Base-by-base conservation (phyloP, 2,797 vertebrate species). In the Clarias fuscus region DNA sequence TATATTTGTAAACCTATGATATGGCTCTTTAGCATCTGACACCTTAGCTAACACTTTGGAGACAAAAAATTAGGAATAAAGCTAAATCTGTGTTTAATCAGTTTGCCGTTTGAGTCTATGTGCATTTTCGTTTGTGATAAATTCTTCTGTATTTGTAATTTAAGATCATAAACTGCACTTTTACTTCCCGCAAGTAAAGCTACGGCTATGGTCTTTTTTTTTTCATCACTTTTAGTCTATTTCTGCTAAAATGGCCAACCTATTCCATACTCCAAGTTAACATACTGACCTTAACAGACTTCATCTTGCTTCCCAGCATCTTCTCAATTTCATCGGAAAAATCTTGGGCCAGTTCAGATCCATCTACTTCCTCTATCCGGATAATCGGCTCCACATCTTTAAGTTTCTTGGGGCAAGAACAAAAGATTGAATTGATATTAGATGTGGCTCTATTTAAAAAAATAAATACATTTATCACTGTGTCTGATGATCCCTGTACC, bases 271-370 rank as follows among this genome's bases (percentile, higher is more conserved):
- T 27, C 24, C 33, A 48, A 10, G 15, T n/a, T 7, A 27, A 30
- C 27, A 27, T 61, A 68, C 89, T 91, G 91, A 99, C 98, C 97
- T 98, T 95, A 17, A 98, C 96, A 0, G 98, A 98, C 91, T 98
- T 98, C 56, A 97, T 98, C 90, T 99, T 99, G 91, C 97, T 97
- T 84, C 94, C 95, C 77, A 99, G 93, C 98, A 99, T 99, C 56
- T 92, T 95, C 89, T 98, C 97, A 84, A 99, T 99, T 89, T 98
- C 96, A 40, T 97, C 96, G 0, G 98, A 97, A 91, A 97, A 98
- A 65, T 97, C 97, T 92, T 93, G 97, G 88, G 98, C 97, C 90
- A 99, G 89, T 43, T 96, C 93, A 65, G 91, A 62, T 59, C 98
- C 98, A 0, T 98, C 93, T 87, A 98, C 87, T 78, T 98, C 97